Evolutionary conservation across 1,140 invertebrate genomes (phyloP).

Genomic region (Eupristina koningsbergeri): DNA sequence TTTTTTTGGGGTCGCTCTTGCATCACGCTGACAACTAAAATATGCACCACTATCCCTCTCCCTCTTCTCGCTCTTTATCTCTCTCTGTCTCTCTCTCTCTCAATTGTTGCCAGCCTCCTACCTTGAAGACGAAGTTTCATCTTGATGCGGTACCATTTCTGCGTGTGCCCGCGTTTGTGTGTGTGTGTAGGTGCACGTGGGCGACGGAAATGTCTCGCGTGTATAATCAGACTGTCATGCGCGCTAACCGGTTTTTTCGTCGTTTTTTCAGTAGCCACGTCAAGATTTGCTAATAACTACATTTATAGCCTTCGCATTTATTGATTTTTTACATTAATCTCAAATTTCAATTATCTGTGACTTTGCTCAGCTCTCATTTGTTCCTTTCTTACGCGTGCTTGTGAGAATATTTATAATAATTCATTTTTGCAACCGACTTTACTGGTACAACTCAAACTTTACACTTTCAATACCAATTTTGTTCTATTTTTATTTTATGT

Average conservation of each 20-base stretch:
- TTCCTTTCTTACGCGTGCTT: background rate
- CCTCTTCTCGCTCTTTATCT: background rate
- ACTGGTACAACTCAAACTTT: background rate
- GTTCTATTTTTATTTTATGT: background rate
- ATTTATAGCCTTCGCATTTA: slow-evolving; percentile 31
- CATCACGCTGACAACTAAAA: background rate
- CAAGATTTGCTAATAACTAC: slow-evolving; percentile 34
- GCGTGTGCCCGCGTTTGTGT: too few species aligned
- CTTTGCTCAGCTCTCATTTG: background rate
- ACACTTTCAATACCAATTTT: background rate
- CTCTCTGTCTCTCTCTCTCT: background rate
- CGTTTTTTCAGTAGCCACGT: slow-evolving; percentile 31
- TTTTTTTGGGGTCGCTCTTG: background rate
- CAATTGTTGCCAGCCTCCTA: too few species aligned
- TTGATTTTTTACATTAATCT: slow-evolving; percentile 41
- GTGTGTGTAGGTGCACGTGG: slow-evolving; percentile 5
- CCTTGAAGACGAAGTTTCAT: background rate
- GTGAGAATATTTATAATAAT: background rate
- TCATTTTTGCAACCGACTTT: background rate
- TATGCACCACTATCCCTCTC: background rate
- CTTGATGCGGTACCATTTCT: background rate
- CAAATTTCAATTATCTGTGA: background rate
- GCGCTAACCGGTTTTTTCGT: slow-evolving; percentile 23
- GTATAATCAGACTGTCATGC: slow-evolving; percentile 19
- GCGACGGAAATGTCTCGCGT: slow-evolving; percentile 3